Base-by-base conservation (phyloP, 2,797 vertebrate species). In the Gallinago stenura region DNA sequence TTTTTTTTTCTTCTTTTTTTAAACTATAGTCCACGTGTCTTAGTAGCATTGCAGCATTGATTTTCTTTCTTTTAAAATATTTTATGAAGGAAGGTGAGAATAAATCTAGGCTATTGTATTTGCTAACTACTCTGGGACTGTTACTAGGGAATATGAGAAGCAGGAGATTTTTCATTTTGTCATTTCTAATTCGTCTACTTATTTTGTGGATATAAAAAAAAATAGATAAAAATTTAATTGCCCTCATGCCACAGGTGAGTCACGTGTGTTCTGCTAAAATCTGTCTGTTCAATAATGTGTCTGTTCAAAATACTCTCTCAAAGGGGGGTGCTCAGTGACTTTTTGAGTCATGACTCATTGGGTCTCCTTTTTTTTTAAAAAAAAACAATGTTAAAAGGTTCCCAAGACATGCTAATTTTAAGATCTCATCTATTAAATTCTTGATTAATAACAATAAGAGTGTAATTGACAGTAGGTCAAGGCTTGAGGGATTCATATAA, bases 301-400 rank as follows among this genome's bases (percentile, higher is more conserved):
- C 75, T 89, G 46, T 92, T 89, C 69, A 71, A 88, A 93, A 62
- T 66, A 66, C 18, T 64, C 43, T 75, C 73, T 88, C 51, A 24
- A 80, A 94, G 48, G 70, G 39, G 61, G 53, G 58, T 72, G 20
- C 56, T 83, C 62, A 91, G 41, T 64, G 84, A 83, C 66, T 93
- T 95, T 94, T 83, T 83, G 62, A 94, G 82, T 71, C 21, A 3
- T 83, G 94, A 89, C 51, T 96, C 86, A 78, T 19, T 90, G 43
- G 28, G 66, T 91, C 61, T 87, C 46, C 28, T 95, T 83, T 65
- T 83, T 82, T 45, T 78, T 81, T 82, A 3, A 46, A 48, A 48
- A 48, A 46, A 46, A 46, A 46, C 13, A n/a, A 89, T 69, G 87
- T 94, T 0, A 93, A 71, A 69, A 56, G 21, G 73, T 93, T 93